Evolutionary conservation across 2,888 invertebrate species (phyloP), one percentile per base, ranked within the genome.

Genomic region (Drosophila incognita): DNA sequence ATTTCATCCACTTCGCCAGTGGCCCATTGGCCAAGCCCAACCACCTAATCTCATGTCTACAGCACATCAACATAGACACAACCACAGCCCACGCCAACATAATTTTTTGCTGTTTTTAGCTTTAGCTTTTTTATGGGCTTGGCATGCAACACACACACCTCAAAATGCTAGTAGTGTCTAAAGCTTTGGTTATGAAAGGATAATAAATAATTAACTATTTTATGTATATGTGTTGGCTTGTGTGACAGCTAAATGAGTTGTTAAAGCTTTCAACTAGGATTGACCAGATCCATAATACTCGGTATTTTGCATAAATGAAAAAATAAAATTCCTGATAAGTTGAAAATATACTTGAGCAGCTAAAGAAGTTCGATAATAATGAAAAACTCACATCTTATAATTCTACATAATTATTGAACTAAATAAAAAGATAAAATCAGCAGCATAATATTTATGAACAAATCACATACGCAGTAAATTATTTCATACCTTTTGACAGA

Each of bases 31-130:
- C 61, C 78, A 61, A 73, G 54, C 78, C 78, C 78, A 57, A 49
- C 48, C 27, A 21, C 27, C 53, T 51, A 49, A 53, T 82, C 40
- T 63, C 83, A 75, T 83, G 88, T 74, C 79, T 67, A 59, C 40
- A 54, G 62, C 70, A 64, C 81, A 88, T 83, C 79, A 83, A 56
- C 72, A 76, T 63, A 63, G 84, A 74, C 79, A 79, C 64, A 70
- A 71, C 40, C 54, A 40, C 56, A 57, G 58, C 73, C 48, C 82
- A 79, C 80, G 82, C 74, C 73, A 87, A 69, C 81, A 82, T 83
- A 85, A 87, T 85, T 82, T 70, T 42, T 15, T 42, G 42, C 15
- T 69, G 62, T 76, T 42, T 74, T 68, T 21, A 31, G 36, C 21
- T 64, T 40, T 56, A 21, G 38, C 24, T 57, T 63, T 65, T 61